Conservation (phyloP, 1,140 invertebrate species). For the Drosophila arizonae region DNA sequence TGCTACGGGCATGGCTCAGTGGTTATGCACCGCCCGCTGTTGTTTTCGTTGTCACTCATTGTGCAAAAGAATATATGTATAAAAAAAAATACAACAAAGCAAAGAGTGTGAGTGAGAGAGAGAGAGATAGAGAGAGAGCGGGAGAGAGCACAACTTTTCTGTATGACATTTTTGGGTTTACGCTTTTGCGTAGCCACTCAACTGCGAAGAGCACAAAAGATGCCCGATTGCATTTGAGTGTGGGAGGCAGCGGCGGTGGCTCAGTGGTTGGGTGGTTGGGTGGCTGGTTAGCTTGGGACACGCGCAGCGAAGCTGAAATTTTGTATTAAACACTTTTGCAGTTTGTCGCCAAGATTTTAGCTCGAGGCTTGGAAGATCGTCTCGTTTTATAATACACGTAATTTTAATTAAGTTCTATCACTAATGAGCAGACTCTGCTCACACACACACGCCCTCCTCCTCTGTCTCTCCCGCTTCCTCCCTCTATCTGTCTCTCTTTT, state of each 20-base stretch:
- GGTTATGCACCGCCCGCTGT: constrained; percentile 73
- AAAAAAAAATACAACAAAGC: constrained; percentile 8
- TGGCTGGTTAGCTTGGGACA: constrained; percentile 20
- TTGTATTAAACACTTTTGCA: constrained; percentile 40
- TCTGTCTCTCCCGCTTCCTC: neutral
- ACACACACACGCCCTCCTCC: too few species aligned
- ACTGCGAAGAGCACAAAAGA: constrained; percentile 79
- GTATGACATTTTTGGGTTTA: constrained; percentile 77
- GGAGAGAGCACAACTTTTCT: constrained; percentile 52
- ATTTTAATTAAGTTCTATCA: neutral
- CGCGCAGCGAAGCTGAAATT: constrained; percentile 71
- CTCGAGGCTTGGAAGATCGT: neutral
- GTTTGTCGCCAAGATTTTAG: constrained; percentile 15
- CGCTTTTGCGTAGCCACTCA: constrained; percentile 80
- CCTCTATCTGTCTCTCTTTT: constrained; percentile 4
- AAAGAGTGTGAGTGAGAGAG: constrained; percentile 19
- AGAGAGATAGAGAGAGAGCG: constrained; percentile 9
- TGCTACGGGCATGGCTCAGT: constrained; percentile 36
- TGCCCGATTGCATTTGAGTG: constrained; percentile 64
- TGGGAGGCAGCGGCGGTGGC: constrained; percentile 1
- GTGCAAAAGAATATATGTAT: constrained; percentile 51
- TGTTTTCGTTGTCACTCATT: constrained; percentile 81
- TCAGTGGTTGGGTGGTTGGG: constrained; percentile 27
- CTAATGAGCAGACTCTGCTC: constrained; percentile 43
- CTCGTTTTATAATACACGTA: neutral